Conservation (phyloP, 2,113 vertebrate species). For the Rhipidura dahli region DNA sequence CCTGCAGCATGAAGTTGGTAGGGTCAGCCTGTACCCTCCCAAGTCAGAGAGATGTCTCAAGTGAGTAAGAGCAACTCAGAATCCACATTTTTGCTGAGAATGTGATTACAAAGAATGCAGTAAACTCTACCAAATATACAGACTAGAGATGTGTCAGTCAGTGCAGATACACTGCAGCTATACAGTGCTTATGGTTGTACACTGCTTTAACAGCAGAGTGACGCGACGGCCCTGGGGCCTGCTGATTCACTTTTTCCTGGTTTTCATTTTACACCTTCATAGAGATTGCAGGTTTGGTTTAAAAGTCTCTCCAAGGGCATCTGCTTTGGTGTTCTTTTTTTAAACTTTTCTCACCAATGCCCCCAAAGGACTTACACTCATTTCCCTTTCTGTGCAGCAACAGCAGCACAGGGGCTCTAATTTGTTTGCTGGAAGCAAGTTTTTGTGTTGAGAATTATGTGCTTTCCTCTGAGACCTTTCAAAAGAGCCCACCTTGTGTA, state of each 20-base stretch:
- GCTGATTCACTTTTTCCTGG: background rate
- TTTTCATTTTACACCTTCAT: background rate
- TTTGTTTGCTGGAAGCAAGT: slow-evolving; percentile 17
- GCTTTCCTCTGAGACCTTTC: slow-evolving; percentile 4
- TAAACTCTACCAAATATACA: background rate
- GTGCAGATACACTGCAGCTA: background rate
- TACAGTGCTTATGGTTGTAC: background rate
- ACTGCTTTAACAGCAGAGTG: background rate
- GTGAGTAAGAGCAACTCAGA: background rate
- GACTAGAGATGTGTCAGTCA: background rate
- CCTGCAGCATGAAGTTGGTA: background rate
- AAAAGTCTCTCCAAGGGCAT: background rate
- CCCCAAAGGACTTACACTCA: background rate
- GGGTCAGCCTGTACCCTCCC: background rate
- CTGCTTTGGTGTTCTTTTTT: background rate
- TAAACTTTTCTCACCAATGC: background rate
- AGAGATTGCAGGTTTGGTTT: background rate
- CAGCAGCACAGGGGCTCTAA: background rate
- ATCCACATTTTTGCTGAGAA: background rate
- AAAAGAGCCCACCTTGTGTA: background rate
- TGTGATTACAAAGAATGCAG: background rate
- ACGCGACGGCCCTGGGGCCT: background rate
- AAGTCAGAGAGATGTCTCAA: background rate
- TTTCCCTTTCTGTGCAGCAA: background rate
- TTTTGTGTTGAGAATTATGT: background rate